Evolutionary conservation across 2,113 vertebrate species (phyloP).

Genomic region (Hypocryptadius cinnamomeus): DNA sequence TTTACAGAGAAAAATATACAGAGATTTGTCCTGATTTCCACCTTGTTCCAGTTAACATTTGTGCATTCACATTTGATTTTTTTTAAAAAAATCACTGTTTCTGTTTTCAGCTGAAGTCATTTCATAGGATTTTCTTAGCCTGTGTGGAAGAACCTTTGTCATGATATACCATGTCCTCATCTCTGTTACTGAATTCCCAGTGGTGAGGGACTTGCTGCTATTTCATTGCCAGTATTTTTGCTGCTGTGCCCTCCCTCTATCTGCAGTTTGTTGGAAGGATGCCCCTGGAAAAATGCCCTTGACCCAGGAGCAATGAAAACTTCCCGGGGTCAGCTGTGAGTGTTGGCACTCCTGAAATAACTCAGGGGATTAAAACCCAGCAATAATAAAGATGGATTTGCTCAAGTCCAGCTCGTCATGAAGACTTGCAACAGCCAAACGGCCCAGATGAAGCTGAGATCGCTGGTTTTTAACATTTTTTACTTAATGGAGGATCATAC

Average conservation of each 20-base stretch:
- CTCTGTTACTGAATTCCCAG: background rate
- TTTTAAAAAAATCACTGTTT: no score
- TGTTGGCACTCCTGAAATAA: slow-evolving; percentile 19
- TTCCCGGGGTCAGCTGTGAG: background rate
- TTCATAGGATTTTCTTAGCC: background rate
- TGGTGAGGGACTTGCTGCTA: background rate
- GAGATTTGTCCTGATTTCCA: background rate
- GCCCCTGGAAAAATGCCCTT: background rate
- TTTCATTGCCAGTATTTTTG: background rate
- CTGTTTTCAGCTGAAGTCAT: background rate
- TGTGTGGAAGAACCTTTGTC: background rate
- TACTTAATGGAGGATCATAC: background rate
- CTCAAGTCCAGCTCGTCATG: background rate
- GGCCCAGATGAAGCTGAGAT: background rate
- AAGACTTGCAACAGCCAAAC: background rate
- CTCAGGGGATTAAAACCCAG: background rate
- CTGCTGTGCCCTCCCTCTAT: background rate
- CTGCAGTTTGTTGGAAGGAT: background rate
- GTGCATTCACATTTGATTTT: background rate
- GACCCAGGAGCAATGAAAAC: background rate
- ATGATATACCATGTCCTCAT: accelerated
- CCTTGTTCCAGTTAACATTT: background rate
- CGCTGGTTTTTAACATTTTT: background rate
- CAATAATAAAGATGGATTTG: background rate
- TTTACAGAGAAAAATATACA: background rate